Evolutionary conservation across 2,113 vertebrate genomes (phyloP).

Genomic region (Halcyon senegalensis): DNA sequence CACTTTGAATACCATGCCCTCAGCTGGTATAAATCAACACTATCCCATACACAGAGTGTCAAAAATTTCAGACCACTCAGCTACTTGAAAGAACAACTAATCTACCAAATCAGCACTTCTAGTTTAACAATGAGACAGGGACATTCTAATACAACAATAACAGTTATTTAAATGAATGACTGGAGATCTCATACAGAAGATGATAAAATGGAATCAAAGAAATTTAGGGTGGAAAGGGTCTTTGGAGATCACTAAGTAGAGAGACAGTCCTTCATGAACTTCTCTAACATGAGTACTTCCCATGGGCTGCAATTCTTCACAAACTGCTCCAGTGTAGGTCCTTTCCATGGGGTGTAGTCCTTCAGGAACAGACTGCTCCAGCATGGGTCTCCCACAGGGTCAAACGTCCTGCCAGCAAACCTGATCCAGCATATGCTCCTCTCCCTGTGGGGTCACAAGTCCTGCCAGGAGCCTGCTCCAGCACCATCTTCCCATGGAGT

Average conservation of each 20-base stretch:
- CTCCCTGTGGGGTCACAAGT: no score
- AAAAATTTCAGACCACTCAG: slow-evolving; percentile 26
- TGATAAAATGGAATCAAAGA: not conserved
- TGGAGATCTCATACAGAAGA: not conserved
- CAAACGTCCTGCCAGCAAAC: not conserved
- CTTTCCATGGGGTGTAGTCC: no score
- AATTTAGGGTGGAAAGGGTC: not conserved
- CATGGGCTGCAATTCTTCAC: no score
- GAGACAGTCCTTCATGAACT: no score
- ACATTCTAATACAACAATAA: not conserved
- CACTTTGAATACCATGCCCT: not conserved
- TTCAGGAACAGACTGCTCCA: not conserved
- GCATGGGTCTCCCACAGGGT: fast-evolving
- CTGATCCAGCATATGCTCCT: no score
- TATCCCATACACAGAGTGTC: not conserved
- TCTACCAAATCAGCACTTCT: slow-evolving; percentile 42
- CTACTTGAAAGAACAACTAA: slow-evolving; percentile 27
- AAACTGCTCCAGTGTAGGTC: no score
- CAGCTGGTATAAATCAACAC: slow-evolving; percentile 49
- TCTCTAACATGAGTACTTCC: no score
- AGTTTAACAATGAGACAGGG: not conserved
- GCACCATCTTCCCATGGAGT: no score
- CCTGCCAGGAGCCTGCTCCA: no score
- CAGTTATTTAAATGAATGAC: not conserved
- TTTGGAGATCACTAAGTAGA: not conserved